phyloP scores from a whole-genome alignment of 2,113 vertebrate genomes.

The Kryptolebias marmoratus region DNA sequence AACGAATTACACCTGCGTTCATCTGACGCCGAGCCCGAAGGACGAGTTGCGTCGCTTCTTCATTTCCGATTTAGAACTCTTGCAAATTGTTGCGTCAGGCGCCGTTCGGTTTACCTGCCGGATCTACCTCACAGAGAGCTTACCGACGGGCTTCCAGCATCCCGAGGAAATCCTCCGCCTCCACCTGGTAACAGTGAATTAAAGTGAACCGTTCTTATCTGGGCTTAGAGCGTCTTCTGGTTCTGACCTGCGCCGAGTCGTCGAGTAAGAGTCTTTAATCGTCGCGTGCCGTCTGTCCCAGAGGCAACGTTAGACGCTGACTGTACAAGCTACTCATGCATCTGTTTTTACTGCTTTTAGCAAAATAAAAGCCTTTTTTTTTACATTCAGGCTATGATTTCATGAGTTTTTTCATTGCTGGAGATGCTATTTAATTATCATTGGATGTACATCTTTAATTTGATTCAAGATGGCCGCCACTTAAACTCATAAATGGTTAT shows the following conservation, averaged over 20 bases:
- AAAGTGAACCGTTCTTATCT: constrained; percentile 65
- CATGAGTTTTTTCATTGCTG: not conserved
- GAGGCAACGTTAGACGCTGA: constrained; percentile 52
- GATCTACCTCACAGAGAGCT: constrained; percentile 62
- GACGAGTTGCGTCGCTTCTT: not conserved
- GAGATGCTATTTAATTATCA: too few relatives aligned
- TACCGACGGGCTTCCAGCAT: constrained; percentile 48
- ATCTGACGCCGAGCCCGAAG: not conserved
- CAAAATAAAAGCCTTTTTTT: too few relatives aligned
- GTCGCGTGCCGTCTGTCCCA: constrained; percentile 46
- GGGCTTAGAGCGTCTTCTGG: constrained; percentile 53
- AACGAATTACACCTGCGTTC: not conserved
- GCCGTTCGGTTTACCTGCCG: constrained; percentile 27
- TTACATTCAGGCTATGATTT: not conserved
- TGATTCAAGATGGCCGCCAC: too few relatives aligned
- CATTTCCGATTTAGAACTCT: constrained; percentile 13
- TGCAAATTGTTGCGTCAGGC: constrained; percentile 38
- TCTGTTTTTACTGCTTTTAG: not conserved
- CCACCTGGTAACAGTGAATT: constrained; percentile 73
- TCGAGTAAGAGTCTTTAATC: constrained; percentile 58
- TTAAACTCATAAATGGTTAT: too few relatives aligned
- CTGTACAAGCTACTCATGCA: constrained; percentile 31
- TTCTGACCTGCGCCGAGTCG: constrained; percentile 32
- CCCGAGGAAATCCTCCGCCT: constrained; percentile 25
- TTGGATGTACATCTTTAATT: too few relatives aligned